A percentile compares a stretch with the other conserved stretches of the same genome.
These are phyloP conservation scores for Bombyx mandarina DNA, from an alignment of 1,140 invertebrate genomes.

Conservation along the genomic window DNA sequence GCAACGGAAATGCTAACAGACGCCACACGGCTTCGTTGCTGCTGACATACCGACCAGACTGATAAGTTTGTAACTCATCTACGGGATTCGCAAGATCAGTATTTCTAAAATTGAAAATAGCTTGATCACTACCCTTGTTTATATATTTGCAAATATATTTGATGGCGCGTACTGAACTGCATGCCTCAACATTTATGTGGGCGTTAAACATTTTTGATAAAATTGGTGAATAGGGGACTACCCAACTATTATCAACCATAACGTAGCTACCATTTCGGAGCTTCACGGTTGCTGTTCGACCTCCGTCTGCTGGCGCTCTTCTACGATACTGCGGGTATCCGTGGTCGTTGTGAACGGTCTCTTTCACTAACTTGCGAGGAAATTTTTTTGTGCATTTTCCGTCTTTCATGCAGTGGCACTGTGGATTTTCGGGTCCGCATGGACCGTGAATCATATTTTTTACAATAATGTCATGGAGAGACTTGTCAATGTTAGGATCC, in stretches of 20 bases:
- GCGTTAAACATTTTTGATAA: slow-evolving; percentile 3
- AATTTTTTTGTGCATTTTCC: background rate
- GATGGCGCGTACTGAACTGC: background rate
- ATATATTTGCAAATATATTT: slow-evolving; percentile 6
- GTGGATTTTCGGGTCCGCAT: background rate
- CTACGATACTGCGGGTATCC: background rate
- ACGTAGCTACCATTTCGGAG: background rate
- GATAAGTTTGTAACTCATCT: too few relatives aligned
- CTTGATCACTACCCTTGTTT: slow-evolving; percentile 6
- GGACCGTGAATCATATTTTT: too few relatives aligned
- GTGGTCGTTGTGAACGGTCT: too few relatives aligned
- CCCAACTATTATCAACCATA: background rate
- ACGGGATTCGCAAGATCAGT: slow-evolving; percentile 48
- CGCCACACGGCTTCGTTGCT: too few relatives aligned
- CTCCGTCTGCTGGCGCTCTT: background rate
- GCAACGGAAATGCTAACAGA: too few relatives aligned
- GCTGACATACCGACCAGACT: too few relatives aligned
- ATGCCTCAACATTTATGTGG: slow-evolving; percentile 2
- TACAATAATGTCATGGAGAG: too few relatives aligned
- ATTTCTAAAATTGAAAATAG: slow-evolving; percentile 1
- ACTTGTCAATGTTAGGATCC: too few relatives aligned
- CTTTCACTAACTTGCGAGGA: too few relatives aligned
- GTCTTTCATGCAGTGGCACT: background rate
- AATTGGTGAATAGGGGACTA: slow-evolving; percentile 1
- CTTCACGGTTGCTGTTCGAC: background rate